Percentiles rank a stretch among this genome's conserved stretches.
Conservation (phyloP, 2,888 invertebrate genomes). For the Clanis bilineata region DNA sequence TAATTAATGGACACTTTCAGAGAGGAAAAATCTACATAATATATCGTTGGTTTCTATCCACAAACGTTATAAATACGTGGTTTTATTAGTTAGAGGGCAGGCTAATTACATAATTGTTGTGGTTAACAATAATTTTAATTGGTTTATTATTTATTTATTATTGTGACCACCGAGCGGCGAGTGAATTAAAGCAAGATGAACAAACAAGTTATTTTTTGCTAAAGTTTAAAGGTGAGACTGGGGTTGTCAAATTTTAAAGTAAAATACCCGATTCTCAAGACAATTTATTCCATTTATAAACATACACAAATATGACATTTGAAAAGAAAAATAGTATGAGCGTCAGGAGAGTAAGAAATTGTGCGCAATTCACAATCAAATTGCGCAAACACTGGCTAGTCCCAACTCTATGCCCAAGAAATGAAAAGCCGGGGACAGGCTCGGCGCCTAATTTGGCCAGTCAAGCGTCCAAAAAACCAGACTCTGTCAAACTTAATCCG, state of each 20-base stretch:
- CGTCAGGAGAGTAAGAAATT: no score
- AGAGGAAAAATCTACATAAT: background rate
- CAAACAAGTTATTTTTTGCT: background rate
- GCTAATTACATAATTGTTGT: background rate
- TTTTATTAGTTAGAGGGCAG: background rate
- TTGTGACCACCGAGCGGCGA: background rate
- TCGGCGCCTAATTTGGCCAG: no score
- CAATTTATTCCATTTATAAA: no score
- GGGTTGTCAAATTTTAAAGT: background rate
- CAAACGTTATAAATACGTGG: background rate
- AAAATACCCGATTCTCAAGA: no score
- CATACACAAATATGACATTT: no score
- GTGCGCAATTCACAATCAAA: no score
- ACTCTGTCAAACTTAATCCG: no score
- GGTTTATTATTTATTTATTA: background rate
- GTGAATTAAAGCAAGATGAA: background rate
- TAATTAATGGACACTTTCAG: background rate
- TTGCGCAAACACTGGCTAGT: no score
- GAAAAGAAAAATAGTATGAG: no score
- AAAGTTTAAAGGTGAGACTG: background rate
- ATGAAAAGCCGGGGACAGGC: no score
- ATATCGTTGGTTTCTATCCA: background rate
- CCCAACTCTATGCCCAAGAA: no score
- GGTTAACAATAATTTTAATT: constrained; percentile 2
- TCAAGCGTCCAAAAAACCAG: no score